These are phyloP conservation scores for Anguilla marmorata DNA, from an alignment of 2,797 vertebrate genomes.

Conservation along the genomic window DNA sequence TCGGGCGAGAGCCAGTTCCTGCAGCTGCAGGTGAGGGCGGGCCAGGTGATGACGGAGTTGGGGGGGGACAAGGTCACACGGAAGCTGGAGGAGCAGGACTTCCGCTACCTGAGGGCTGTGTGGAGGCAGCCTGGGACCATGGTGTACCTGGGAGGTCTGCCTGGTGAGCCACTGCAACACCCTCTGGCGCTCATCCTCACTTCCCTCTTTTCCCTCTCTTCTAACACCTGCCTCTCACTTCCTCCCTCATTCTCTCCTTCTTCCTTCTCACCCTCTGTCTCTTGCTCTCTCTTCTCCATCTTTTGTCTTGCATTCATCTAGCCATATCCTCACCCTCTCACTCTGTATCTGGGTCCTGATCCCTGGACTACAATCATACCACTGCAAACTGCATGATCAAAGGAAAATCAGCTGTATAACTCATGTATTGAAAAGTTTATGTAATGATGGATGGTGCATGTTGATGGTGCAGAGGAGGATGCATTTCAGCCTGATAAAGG, in stretches of 20 bases:
- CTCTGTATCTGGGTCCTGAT: not conserved
- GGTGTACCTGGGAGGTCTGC: constrained; percentile 40
- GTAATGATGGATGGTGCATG: not conserved
- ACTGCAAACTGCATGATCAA: not conserved
- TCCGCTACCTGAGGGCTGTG: constrained; percentile 33
- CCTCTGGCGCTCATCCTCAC: not conserved
- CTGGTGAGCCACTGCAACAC: constrained; percentile 30
- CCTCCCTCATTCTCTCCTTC: not conserved
- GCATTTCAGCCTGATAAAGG: not conserved
- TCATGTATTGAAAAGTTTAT: not conserved
- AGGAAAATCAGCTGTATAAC: not conserved
- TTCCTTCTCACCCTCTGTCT: not conserved
- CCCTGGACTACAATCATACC: not conserved
- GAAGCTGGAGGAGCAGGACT: constrained; percentile 26
- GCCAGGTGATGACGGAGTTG: constrained; percentile 18
- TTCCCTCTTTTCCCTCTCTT: not conserved
- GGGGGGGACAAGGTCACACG: not conserved
- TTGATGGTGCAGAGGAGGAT: not conserved
- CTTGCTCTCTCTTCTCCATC: not conserved
- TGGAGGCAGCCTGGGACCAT: constrained; percentile 38
- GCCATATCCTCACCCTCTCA: not conserved
- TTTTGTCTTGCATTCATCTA: not conserved
- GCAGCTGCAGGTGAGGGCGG: constrained; percentile 27
- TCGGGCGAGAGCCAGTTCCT: constrained; percentile 32
- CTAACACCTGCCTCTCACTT: not conserved